Evolutionary conservation across 92 coral and sea anemone genomes (phyloP), one percentile per base, ranked within the genome.

Genomic region (Paragorgia papillata): DNA sequence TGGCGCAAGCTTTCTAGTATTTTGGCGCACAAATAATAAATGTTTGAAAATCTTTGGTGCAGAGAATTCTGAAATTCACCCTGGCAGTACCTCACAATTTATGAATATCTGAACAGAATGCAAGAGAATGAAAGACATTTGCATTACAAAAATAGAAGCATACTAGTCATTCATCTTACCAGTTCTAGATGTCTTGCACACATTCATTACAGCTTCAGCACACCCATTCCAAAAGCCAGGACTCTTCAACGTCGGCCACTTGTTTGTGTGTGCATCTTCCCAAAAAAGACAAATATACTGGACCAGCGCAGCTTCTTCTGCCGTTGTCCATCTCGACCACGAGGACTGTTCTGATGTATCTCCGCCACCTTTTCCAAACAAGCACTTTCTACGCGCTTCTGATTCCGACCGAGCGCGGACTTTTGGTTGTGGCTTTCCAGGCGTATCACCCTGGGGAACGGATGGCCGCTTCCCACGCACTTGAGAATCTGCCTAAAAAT

Each of bases 221-320:
- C 86, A 82, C 9, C 19, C 33, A 17, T 56, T 59, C 80, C 81
- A 75, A 39, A 74, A 82, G 9, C 17, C 1, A 14, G 6, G 32
- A 21, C 74, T 64, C 32, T 75, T 82, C 3, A 68, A 41, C 43
- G 44, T 44, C 7, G 88, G 76, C 80, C 82, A 73, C 79, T 74
- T 74, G 56, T 85, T 73, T 54, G 65, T 63, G 81, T 85, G 80
- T 5, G 88, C 81, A 34, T 74, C 88, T 22, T 74, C 81, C 75
- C 85, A 70, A 37, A 62, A 80, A 20, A 85, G 69, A 59, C 80
- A 74, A 0, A 85, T 66, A 46, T 85, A 85, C 48, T 85, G 86
- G 39, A 80, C 88, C 28, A 70, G 35, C 13, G 81, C 85, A 25
- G 69, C 22, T 9, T 31, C 53, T 80, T 85, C 81, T 21, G 69